Base-by-base conservation (phyloP, 2,888 invertebrate species). In the Gortyna flavago region DNA sequence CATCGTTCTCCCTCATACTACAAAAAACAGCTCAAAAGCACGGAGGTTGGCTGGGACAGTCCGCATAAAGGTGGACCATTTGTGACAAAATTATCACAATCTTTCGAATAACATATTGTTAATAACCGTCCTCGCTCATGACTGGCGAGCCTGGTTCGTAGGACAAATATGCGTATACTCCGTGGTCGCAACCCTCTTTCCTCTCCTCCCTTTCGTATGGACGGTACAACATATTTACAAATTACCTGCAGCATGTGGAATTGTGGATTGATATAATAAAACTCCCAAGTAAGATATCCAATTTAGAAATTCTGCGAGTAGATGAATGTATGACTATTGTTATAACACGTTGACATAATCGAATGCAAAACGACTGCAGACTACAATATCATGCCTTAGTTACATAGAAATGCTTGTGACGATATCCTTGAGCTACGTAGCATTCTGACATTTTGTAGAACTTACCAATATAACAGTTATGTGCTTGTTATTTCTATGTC, bases 321-420 rank as follows among this genome's bases (percentile, higher is more conserved):
- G 79, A 89, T 89, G 86, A 85, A 87, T 87, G 86, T 84, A 79
- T 83, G 80, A 81, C 81, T 82, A 84, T 87, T 89, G 88, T 87
- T 90, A 88, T 85, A 81, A 90, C 87, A 89, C 83, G 75, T 86
- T 79, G 75, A 88, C 84, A 90, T 80, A 82, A 82, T 86, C 82
- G 71, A 87, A 89, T 90, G 90, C 89, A 87, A 84, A 87, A 91
- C 87, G 82, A 86, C 86, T 86, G 90, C 89, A 88, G 83, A 88
- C 86, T 90, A 90, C 85, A 90, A 79, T 87, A 84, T 90, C 96
- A 96, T 96, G 96, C 96, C 94, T 95, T 95, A 95, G 95, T 95
- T 91, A 95, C 94, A 92, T 87, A 89, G 62, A 90, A 87, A 89
- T 89, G 87, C 90, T 88, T 88, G 87, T 89, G 89, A 86, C 85